Base-by-base conservation (phyloP, 2,888 invertebrate genomes). In the Drosophila monieri region DNA sequence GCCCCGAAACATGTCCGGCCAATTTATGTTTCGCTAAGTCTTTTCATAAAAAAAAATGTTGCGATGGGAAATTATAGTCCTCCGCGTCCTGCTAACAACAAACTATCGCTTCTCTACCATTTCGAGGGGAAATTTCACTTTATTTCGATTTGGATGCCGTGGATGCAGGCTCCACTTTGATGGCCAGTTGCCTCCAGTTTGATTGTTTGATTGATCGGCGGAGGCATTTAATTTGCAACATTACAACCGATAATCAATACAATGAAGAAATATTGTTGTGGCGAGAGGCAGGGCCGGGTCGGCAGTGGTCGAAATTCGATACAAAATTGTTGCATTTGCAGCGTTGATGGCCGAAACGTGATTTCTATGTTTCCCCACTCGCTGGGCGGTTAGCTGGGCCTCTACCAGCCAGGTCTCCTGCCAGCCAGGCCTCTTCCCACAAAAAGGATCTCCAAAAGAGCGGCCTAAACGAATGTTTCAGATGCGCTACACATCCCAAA, bases 171-270 rank as follows among this genome's bases (percentile, higher is more conserved):
- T n/a, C 37, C 53, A 51, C 14, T 73, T 73, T 81, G 79, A 81
- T 80, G 76, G 80, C 76, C 79, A 76, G 80, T 79, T 80, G 80
- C 69, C 10, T 3, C 30, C 30, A 32, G 80, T 84, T 80, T 80
- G 81, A 84, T 81, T 84, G 81, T 84, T 80, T 81, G 81, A 80
- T 80, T 80, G 81, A 79, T 79, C 39, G 73, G 74, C 77, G 68
- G 65, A 81, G 80, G 72, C 90, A 90, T 90, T 90, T 89, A 90
- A 90, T 90, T 90, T 90, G 89, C 89, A 89, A 83, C 87, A 89
- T 86, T 89, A 84, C 88, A 90, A 90, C 90, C 89, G 88, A 77
- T 86, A 89, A 89, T 90, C 90, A 89, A 83, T 85, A 88, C 85
- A 85, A 88, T 77, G 78, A 85, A 77, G 77, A 77, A 78, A 81